Base-by-base conservation (phyloP, 2,113 vertebrate species). In the Coryphaenoides rupestris region DNA sequence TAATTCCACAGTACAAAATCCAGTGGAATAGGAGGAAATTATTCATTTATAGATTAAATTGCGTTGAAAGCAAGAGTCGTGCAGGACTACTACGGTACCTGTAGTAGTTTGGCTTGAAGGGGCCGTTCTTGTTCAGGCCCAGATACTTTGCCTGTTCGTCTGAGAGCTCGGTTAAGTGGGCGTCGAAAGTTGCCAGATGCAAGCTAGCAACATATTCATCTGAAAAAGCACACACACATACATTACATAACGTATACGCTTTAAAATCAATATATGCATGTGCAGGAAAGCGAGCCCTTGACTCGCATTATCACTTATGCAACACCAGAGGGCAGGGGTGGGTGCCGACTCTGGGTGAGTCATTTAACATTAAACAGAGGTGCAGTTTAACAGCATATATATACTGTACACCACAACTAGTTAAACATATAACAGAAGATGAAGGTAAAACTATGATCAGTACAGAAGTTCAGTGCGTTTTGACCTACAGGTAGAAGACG, bases 21-120 rank as follows among this genome's bases (percentile, higher is more conserved):
- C 24, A 26, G 24, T 26, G 6, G 24, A 7, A 40, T 12, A 40
- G 4, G 33, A 40, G 33, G 33, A 40, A 40, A 40, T 40, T 7
- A 40, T 40, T 5, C 9, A 40, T 12, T 40, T n/a, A n/a, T n/a
- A n/a, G n/a, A 40, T 40, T 40, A 40, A 40, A 40, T 40, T 40
- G 33, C 33, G 10, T 33, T 33, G 3, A 6, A 19, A 54, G n/a
- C n/a, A n/a, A n/a, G n/a, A n/a, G 19, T n/a, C n/a, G 9, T 6
- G 21, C 50, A 55, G 19, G 21, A 55, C 13, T 21, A 45, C 50
- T 52, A 33, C 0, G 21, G 52, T 86, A 98, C 96, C 96, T 95
- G 92, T 98, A 98, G 86, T 98, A 98, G 89, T 98, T 98, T 61
- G 96, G 96, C 89, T 98, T 98, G 77, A 98, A 98, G 19, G 96